Evolutionary conservation across 2,888 invertebrate genomes (phyloP).

Genomic region (Cepaea hortensis): DNA sequence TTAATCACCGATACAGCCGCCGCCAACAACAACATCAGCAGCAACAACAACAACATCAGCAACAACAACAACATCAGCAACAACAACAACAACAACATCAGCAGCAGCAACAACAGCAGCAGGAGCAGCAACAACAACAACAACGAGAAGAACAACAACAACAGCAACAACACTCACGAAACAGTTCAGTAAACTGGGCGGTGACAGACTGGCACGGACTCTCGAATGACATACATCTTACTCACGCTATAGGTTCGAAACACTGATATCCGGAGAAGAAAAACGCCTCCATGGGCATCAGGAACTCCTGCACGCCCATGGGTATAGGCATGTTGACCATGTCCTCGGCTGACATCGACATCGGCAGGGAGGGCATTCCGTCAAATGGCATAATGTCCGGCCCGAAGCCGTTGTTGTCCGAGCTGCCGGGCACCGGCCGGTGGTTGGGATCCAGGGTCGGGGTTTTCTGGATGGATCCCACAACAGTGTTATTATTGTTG

Average conservation of each 20-base stretch:
- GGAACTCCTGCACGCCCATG: slow-evolving; percentile 36
- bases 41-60: too few species aligned
- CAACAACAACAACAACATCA: too few species aligned
- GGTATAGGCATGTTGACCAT: slow-evolving; percentile 23
- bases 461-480: background rate
- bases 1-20: too few species aligned
- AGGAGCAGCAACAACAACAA: too few species aligned
- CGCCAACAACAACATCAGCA: too few species aligned
- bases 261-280: slow-evolving; percentile 37
- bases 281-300: slow-evolving; percentile 35
- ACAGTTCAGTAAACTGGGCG: too few species aligned
- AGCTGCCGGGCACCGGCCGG: background rate
- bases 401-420: background rate
- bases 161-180: too few species aligned
- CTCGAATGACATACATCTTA: background rate
- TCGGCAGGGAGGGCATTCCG: background rate
- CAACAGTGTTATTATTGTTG: slow-evolving; percentile 6
- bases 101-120: too few species aligned
- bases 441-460: background rate
- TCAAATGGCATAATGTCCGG: slow-evolving; percentile 1
- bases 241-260: slow-evolving; percentile 29
- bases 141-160: too few species aligned
- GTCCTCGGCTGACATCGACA: slow-evolving; percentile 3
- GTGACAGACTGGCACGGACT: too few species aligned
- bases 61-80: too few species aligned